Conservation (phyloP, 2,113 vertebrate species). For the Panthera uncia region DNA sequence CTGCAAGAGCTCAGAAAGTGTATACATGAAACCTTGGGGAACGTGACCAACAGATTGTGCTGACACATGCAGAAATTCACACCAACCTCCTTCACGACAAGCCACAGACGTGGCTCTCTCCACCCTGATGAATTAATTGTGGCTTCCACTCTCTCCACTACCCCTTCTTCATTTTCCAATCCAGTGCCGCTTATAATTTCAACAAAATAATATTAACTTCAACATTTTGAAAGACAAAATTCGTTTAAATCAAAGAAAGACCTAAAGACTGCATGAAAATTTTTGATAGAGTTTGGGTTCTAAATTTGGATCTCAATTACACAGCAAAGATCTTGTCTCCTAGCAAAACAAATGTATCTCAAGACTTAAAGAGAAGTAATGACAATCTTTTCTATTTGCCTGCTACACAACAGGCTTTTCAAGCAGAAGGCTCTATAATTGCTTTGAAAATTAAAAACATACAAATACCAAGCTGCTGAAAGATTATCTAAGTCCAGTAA, state of each 20-base stretch:
- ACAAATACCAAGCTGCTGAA: constrained; percentile 80
- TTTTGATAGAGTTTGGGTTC: neutral
- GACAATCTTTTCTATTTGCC: constrained; percentile 57
- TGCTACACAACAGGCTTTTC: constrained; percentile 61
- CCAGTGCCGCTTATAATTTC: constrained; percentile 29
- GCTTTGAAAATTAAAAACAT: constrained; percentile 85
- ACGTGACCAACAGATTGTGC: constrained; percentile 31
- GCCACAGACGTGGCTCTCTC: constrained; percentile 7
- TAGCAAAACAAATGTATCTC: constrained; percentile 25
- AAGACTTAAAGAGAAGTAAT: constrained; percentile 42
- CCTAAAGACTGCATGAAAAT: neutral
- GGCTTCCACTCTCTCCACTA: constrained; percentile 50
- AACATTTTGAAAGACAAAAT: neutral
- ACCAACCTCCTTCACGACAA: constrained; percentile 33
- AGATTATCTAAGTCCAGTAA: constrained; percentile 77
- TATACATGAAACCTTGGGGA: neutral
- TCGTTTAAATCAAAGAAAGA: constrained; percentile 26
- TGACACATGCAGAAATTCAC: constrained; percentile 17
- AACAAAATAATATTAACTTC: constrained; percentile 53
- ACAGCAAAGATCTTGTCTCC: constrained; percentile 48
- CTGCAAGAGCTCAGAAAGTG: neutral
- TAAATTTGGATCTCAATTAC: constrained; percentile 58
- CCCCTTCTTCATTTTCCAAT: constrained; percentile 21
- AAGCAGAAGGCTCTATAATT: constrained; percentile 78
- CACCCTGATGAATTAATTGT: constrained; percentile 44